Evolutionary conservation across 2,113 vertebrate genomes (phyloP).

Genomic region (Seriola dumerili): DNA sequence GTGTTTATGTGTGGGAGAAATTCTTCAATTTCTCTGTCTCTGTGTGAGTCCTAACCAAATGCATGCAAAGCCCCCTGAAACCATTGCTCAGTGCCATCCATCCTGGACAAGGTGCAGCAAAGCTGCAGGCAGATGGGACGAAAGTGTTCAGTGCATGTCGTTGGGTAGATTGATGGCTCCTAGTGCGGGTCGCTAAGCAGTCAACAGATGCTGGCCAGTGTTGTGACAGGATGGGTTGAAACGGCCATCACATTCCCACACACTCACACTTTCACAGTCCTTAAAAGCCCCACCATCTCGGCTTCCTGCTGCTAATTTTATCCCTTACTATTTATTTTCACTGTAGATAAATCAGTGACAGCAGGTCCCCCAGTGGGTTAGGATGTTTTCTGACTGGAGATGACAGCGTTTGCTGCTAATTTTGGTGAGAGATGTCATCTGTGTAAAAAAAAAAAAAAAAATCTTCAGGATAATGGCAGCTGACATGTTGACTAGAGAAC

Average conservation of each 20-base stretch:
- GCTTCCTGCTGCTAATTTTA: constrained; percentile 39
- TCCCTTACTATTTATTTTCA: constrained; percentile 41
- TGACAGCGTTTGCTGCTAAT: constrained; percentile 45
- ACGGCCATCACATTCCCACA: constrained; percentile 32
- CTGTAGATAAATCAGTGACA: constrained; percentile 35
- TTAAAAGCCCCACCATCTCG: constrained; percentile 20
- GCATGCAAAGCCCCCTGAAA: constrained; percentile 12
- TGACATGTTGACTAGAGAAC: constrained; percentile 49
- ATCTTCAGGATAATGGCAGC: constrained; percentile 28
- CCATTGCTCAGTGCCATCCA: constrained; percentile 19
- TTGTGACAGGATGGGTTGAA: constrained; percentile 49
- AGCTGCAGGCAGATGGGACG: constrained; percentile 55
- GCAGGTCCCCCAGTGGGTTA: constrained; percentile 26
- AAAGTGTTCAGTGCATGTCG: constrained; percentile 43
- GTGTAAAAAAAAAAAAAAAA: not conserved
- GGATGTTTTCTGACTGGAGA: constrained; percentile 33
- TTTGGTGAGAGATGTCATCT: constrained; percentile 44
- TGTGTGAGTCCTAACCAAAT: constrained; percentile 24
- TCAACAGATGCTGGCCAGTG: constrained; percentile 59
- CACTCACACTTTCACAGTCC: not conserved
- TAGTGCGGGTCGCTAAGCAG: constrained; percentile 55
- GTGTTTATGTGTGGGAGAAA: not conserved
- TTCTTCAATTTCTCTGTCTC: not conserved
- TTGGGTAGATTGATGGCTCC: constrained; percentile 61
- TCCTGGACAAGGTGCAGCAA: constrained; percentile 32